These are phyloP conservation scores for Daubentonia madagascariensis DNA, from an alignment of 2,113 vertebrate species.

Conservation along the genomic window DNA sequence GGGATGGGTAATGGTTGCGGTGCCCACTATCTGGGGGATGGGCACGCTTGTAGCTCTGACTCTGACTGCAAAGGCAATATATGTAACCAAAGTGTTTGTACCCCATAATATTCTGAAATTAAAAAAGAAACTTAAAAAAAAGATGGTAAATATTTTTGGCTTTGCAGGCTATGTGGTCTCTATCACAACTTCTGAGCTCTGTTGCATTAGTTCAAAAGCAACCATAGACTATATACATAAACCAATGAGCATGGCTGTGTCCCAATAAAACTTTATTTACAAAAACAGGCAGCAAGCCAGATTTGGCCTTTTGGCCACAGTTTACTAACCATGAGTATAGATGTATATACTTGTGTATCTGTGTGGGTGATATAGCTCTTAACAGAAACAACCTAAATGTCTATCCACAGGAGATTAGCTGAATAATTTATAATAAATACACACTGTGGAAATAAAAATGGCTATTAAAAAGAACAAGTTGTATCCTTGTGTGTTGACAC, in stretches of 20 bases:
- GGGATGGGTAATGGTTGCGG: no score
- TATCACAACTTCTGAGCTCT: background rate
- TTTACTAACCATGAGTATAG: background rate
- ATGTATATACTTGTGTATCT: background rate
- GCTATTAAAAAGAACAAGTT: background rate
- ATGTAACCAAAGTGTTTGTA: no score
- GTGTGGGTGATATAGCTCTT: background rate
- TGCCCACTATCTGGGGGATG: no score
- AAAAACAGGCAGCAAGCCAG: background rate
- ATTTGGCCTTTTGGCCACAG: background rate
- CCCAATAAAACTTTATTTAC: conserved; percentile 46
- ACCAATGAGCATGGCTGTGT: background rate
- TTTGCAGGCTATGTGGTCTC: background rate
- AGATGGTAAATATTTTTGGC: background rate
- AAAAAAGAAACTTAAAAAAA: no score
- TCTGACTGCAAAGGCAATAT: no score
- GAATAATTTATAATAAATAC: background rate
- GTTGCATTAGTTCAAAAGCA: background rate
- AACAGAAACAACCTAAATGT: background rate
- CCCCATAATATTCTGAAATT: no score
- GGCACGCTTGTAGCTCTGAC: no score
- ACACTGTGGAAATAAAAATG: background rate
- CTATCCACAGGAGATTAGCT: background rate
- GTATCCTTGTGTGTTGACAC: background rate
- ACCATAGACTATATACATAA: background rate